These are phyloP conservation scores for Dolichallabes microphthalmus DNA, from an alignment of 2,113 vertebrate species.

Conservation along the genomic window DNA sequence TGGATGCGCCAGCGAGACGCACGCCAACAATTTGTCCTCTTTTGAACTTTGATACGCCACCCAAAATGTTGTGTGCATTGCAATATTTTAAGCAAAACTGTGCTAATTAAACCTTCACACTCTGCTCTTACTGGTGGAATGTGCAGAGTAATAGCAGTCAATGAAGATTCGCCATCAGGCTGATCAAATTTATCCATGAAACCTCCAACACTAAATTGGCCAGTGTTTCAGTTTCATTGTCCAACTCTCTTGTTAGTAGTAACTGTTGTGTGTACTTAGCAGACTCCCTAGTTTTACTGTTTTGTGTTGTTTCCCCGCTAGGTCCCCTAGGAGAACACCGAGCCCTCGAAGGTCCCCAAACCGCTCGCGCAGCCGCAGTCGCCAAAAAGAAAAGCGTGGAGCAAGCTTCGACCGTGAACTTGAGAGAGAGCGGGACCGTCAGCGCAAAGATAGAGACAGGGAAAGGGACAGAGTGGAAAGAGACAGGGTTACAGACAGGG, in stretches of 20 bases:
- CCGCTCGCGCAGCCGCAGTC: constrained; percentile 92
- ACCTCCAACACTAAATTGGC: too few relatives aligned
- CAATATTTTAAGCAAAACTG: too few relatives aligned
- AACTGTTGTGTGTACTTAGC: neutral
- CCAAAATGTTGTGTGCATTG: too few relatives aligned
- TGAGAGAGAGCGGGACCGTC: constrained; percentile 92
- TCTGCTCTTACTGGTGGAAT: too few relatives aligned
- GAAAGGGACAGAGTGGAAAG: constrained; percentile 40
- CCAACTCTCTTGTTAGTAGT: neutral
- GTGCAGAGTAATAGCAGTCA: too few relatives aligned
- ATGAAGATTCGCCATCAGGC: too few relatives aligned
- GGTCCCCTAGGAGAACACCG: constrained; percentile 85
- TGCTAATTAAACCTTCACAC: too few relatives aligned
- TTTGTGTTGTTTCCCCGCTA: constrained; percentile 50
- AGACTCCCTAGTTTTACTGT: neutral
- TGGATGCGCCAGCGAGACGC: too few relatives aligned
- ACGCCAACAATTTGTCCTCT: too few relatives aligned
- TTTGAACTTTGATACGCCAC: too few relatives aligned
- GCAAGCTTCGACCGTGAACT: constrained; percentile 93
- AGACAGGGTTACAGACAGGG: constrained; percentile 28
- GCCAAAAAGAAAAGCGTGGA: constrained; percentile 85
- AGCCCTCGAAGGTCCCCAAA: constrained; percentile 89
- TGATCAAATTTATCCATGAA: too few relatives aligned
- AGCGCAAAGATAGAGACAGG: constrained; percentile 78
- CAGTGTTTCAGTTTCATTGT: too few relatives aligned